Evolutionary conservation across 1,140 invertebrate genomes (phyloP).

Genomic region (Panonychus citri): DNA sequence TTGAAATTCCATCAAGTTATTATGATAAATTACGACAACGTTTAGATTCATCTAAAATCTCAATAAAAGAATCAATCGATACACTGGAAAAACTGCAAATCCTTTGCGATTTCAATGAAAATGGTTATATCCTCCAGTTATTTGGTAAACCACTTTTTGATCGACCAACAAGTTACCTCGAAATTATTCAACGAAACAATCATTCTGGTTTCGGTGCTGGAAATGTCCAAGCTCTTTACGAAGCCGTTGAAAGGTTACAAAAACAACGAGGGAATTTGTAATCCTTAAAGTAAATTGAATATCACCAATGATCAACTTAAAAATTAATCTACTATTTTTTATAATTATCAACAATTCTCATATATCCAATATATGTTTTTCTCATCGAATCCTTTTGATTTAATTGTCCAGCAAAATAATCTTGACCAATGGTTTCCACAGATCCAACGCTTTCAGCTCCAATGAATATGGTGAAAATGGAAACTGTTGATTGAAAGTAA

Average conservation of each 20-base stretch:
- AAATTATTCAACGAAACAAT: slow-evolving; percentile 90
- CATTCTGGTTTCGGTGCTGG: slow-evolving; percentile 94
- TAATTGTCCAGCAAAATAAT: too few species aligned
- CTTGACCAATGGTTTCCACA: too few species aligned
- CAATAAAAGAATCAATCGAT: slow-evolving; percentile 61
- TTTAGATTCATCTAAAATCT: slow-evolving; percentile 50
- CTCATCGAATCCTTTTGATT: too few species aligned
- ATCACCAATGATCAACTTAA: too few species aligned
- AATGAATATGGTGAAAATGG: too few species aligned
- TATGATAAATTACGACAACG: slow-evolving; percentile 60
- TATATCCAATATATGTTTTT: too few species aligned
- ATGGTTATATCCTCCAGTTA: slow-evolving; percentile 92
- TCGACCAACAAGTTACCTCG: slow-evolving; percentile 82
- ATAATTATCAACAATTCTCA: too few species aligned
- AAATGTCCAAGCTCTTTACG: slow-evolving; percentile 94
- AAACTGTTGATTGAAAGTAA: too few species aligned
- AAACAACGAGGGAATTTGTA: slow-evolving; percentile 68
- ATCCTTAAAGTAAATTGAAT: too few species aligned
- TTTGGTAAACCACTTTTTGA: slow-evolving; percentile 97
- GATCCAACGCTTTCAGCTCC: too few species aligned
- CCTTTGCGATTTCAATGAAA: slow-evolving; percentile 87
- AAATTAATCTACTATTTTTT: too few species aligned
- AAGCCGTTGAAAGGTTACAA: slow-evolving; percentile 90
- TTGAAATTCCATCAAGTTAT: slow-evolving; percentile 71
- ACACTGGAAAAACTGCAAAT: slow-evolving; percentile 62